Base-by-base conservation (phyloP, 2,113 vertebrate species). In the Spilogale gracilis region DNA sequence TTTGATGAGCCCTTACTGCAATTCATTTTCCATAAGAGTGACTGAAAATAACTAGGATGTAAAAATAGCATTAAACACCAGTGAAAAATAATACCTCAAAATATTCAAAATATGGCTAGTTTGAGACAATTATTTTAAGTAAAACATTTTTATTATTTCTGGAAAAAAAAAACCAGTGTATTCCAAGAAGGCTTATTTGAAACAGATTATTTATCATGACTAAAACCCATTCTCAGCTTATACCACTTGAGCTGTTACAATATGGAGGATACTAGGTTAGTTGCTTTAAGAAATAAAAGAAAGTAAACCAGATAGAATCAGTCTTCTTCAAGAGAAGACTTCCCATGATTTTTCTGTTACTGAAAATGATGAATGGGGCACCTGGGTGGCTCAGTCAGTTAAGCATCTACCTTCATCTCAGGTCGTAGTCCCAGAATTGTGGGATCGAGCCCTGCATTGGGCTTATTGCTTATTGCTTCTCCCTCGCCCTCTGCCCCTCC, bases 61-160 rank as follows among this genome's bases (percentile, higher is more conserved):
- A 83, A 89, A 97, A 86, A 86, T 73, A 52, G 32, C 27, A 30
- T 83, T 97, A 91, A 89, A 52, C n/a, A 69, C 82, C 27, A 89
- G 27, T 54, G 43, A 95, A 78, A 91, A 96, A 85, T n/a, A 88
- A 63, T 43, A 56, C 32, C n/a, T 58, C 8, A 81, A 63, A 67
- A 69, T 43, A 90, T 71, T 0, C 73, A 78, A 84, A 92, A 71
- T 48, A 79, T 81, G 10, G 63, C 3, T 56, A 91, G 58, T 79
- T 87, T 93, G 73, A 76, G 81, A 73, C 1, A 93, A 90, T 81
- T 30, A 96, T 38, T 81, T 94, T 88, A 93, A 91, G 20, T n/a
- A 54, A 92, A 96, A 93, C 4, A 60, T 3, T 74, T 78, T 92
- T 82, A 83, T 52, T 71, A 73, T 65, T 73, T 94, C 58, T 86